Conservation (phyloP, 2,888 invertebrate genomes). For the Epistrophe grossulariae region DNA sequence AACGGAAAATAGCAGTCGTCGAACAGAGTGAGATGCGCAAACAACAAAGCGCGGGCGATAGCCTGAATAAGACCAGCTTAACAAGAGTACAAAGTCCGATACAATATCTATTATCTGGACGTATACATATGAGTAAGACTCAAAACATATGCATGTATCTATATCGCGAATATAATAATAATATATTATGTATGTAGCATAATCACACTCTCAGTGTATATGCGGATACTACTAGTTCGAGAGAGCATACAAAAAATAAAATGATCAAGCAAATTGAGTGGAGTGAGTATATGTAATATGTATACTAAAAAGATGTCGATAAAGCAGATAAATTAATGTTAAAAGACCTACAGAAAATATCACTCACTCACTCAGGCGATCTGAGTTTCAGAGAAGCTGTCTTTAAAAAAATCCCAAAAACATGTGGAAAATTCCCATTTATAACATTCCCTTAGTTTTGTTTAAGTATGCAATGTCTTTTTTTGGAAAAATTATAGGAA, state of each 20-base stretch:
- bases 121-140: no score
- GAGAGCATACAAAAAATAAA: background rate
- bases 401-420: background rate
- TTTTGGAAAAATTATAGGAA: no score
- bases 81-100: conserved; percentile 56
- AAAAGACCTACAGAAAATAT: conserved; percentile 8
- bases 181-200: background rate
- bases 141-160: no score
- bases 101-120: no score
- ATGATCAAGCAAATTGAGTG: background rate
- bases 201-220: background rate
- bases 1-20: conserved; percentile 2
- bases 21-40: conserved; percentile 2
- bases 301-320: background rate
- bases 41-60: conserved; percentile 42
- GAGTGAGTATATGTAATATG: no score
- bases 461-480: no score
- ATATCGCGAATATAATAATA: background rate
- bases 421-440: background rate
- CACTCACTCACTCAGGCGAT: background rate
- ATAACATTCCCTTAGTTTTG: background rate
- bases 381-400: background rate
- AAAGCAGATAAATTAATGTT: conserved; percentile 32
- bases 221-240: background rate
- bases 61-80: conserved; percentile 21